phyloP scores from a whole-genome alignment of 2,113 vertebrate genomes.

The Zapornia atra region DNA sequence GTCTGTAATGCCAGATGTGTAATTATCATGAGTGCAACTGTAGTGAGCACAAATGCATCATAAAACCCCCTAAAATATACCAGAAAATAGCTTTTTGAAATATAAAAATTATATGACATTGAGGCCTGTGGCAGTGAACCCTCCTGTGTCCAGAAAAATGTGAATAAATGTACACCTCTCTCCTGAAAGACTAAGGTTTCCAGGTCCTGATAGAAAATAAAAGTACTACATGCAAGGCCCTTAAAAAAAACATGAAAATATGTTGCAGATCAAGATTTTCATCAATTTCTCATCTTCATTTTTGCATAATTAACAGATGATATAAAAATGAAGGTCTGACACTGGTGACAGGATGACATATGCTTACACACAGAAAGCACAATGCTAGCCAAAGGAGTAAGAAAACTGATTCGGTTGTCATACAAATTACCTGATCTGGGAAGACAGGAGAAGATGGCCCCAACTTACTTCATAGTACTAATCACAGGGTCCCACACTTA shows the following conservation, averaged over 20 bases:
- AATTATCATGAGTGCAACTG: background rate
- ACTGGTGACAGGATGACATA: background rate
- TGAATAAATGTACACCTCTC: background rate
- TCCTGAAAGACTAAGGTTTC: background rate
- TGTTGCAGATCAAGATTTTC: background rate
- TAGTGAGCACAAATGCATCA: background rate
- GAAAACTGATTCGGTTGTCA: background rate
- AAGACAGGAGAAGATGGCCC: background rate
- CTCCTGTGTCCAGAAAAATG: background rate
- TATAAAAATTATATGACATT: background rate
- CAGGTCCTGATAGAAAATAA: background rate
- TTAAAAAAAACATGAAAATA: background rate
- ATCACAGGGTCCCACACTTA: background rate
- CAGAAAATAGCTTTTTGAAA: background rate
- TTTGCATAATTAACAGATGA: background rate
- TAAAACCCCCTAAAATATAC: background rate
- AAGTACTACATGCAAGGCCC: background rate
- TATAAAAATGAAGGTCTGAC: background rate
- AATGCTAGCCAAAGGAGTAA: background rate
- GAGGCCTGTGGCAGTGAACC: background rate
- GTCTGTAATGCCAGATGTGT: background rate
- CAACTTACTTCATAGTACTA: background rate
- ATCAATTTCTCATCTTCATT: background rate
- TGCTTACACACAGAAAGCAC: background rate
- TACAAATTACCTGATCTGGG: background rate